Base-by-base conservation (phyloP, 2,797 vertebrate genomes). In the Etheostoma nigrum region DNA sequence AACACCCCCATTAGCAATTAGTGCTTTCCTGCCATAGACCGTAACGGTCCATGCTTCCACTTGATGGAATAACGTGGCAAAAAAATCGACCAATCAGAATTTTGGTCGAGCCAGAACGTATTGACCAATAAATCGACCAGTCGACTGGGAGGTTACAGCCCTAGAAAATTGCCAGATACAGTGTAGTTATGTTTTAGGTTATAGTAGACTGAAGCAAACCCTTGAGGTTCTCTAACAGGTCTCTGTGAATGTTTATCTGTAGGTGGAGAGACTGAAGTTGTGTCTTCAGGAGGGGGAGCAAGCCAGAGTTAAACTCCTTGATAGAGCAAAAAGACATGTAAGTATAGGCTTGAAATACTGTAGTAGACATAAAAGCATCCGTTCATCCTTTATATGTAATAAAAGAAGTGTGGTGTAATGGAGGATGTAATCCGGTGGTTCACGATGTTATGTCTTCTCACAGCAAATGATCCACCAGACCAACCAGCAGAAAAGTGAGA, bases 261-360 rank as follows among this genome's bases (percentile, higher is more conserved):
- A 96, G 95, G 82, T 96, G 80, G 92, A 95, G 76, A 93, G 86
- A 78, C 87, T 95, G 64, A 95, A 94, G 86, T 54, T 42, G 30
- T 90, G 53, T 64, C 86, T 96, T 19, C 86, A 81, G 76, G 92
- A 94, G 71, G 70, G 63, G 1, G 94, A 95, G 65, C 90, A 95
- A 73, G 82, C 90, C 67, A 86, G 86, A 84, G 62, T 65, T 2
- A 94, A 92, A 84, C 89, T 96, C 15, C 88, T 95, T 4, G 95
- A 95, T 1, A 89, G 93, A 76, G 95, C 95, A 16, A 95, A 95
- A 84, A 92, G 94, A 95, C 94, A 95, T 11, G 95, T 95, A 86
- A 92, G 93, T 74, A 5, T 23, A 5, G 2, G 21, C 5, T 14
- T 27, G 5, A 1, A 44, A 4, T 1, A 5, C n/a, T 49, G 6